phyloP scores from a whole-genome alignment of 2,113 vertebrate genomes.

The Anhinga anhinga region DNA sequence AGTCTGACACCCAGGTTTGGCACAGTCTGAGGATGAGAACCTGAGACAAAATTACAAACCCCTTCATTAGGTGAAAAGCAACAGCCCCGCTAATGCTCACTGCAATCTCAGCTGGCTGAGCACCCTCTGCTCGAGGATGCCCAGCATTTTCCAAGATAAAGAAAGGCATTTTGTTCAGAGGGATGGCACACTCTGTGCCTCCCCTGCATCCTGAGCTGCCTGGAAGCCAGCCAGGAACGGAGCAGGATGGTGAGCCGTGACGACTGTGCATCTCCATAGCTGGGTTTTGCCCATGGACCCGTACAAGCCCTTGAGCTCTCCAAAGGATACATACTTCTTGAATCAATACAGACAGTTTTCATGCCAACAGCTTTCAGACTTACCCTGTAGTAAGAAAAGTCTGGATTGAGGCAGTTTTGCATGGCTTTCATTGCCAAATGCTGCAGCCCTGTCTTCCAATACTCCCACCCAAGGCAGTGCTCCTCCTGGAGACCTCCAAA shows the following conservation, averaged over 20 bases:
- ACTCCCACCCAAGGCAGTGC: neutral
- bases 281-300: neutral
- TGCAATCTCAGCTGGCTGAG: neutral
- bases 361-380: neutral
- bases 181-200: neutral
- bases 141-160: neutral
- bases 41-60: neutral
- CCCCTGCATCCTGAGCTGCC: neutral
- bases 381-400: neutral
- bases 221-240: neutral
- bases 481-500: neutral
- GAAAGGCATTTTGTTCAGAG: neutral
- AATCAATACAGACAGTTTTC: neutral
- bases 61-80: neutral
- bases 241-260: neutral
- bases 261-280: neutral
- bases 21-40: neutral
- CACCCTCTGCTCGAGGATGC: neutral
- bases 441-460: neutral
- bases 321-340: rapidly evolving
- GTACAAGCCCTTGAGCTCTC: neutral
- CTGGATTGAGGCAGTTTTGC: neutral
- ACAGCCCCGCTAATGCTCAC: rapidly evolving
- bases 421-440: neutral
- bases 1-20: neutral